Conservation (phyloP, 2,797 vertebrate species). For the Xenopus petersii region DNA sequence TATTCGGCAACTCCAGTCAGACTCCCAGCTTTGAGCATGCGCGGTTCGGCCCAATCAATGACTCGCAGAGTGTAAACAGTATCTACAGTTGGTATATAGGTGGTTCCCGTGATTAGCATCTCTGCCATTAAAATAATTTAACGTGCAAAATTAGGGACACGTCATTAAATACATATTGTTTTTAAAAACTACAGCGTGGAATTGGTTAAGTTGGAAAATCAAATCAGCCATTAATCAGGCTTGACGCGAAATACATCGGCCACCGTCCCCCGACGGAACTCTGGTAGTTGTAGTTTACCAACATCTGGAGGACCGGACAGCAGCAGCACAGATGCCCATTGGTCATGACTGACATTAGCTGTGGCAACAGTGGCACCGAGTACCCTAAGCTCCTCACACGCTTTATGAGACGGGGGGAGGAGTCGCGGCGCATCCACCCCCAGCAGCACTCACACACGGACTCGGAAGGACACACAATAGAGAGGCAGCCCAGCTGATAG, state of each 20-base stretch:
- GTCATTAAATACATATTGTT: too few species aligned
- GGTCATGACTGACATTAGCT: too few species aligned
- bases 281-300: too few species aligned
- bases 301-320: too few species aligned
- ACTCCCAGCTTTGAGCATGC: not conserved
- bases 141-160: too few species aligned
- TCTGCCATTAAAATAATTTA: not conserved
- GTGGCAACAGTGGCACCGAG: too few species aligned
- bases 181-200: too few species aligned
- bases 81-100: not conserved
- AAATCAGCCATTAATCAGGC: too few species aligned
- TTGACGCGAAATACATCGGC: too few species aligned
- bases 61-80: not conserved
- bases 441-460: conserved; percentile 3
- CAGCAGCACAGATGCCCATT: too few species aligned
- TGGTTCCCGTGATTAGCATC: not conserved
- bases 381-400: not conserved
- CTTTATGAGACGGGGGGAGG: conserved; percentile 27
- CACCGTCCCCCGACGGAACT: too few species aligned
- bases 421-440: conserved; percentile 8
- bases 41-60: not conserved
- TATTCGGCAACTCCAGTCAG: not conserved
- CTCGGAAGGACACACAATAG: conserved; percentile 36
- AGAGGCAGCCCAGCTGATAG: conserved; percentile 17
- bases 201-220: too few species aligned